A percentile compares a stretch with the other conserved stretches of the same genome.
Evolutionary conservation across 2,888 invertebrate genomes (phyloP).

Genomic region (Tanytarsus gracilentus): DNA sequence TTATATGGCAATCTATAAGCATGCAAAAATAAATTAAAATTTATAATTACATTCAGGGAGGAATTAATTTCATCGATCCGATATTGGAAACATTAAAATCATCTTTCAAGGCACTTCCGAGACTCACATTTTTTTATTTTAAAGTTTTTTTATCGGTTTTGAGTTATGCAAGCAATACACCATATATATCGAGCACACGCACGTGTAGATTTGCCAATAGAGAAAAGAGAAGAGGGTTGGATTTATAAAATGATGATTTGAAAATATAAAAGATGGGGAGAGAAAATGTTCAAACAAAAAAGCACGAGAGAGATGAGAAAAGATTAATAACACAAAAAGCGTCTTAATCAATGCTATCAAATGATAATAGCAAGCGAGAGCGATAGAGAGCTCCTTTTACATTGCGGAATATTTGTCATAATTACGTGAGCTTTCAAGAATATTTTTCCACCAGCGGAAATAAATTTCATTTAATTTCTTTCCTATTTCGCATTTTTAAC

Average conservation of each 20-base stretch:
- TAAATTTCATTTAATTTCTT: no score
- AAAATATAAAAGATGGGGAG: no score
- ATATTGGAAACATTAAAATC: not conserved
- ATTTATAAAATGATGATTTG: no score
- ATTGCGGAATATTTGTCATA: no score
- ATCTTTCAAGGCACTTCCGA: conserved; percentile 2
- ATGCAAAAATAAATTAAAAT: not conserved
- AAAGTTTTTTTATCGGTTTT: not conserved
- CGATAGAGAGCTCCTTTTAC: not conserved
- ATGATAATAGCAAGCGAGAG: not conserved
- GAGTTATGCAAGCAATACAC: no score
- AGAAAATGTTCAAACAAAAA: not conserved
- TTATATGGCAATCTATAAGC: no score
- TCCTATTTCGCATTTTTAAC: no score
- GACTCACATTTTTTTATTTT: conserved; percentile 25
- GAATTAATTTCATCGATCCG: conserved; percentile 6
- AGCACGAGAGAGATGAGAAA: not conserved
- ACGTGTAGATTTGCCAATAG: no score
- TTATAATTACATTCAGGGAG: conserved; percentile 5
- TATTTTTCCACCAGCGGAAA: no score
- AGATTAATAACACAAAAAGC: conserved; percentile 12
- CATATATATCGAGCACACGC: not conserved
- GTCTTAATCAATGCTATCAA: not conserved
- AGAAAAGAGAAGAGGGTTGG: not conserved
- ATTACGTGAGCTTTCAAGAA: no score